A percentile compares a stretch with the other conserved stretches of the same genome.
Evolutionary conservation across 2,888 invertebrate genomes (phyloP).

Genomic region (Electrophaes corylata): DNA sequence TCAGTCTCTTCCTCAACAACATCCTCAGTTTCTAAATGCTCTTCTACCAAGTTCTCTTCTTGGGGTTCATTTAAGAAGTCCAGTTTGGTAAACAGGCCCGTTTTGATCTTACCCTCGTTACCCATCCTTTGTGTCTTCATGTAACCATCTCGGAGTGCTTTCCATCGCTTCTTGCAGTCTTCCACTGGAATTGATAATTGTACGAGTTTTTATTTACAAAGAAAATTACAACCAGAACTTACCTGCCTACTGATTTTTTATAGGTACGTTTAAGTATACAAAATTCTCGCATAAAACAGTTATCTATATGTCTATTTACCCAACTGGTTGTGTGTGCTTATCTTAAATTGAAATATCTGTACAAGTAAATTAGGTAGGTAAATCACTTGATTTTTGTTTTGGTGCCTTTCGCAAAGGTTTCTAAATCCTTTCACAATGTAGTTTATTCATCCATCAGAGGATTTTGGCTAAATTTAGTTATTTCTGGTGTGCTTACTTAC

Average conservation of each 20-base stretch:
- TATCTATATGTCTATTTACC: too few species aligned
- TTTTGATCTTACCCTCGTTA: slow-evolving; percentile 64
- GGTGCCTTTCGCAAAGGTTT: not conserved
- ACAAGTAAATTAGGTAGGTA: not conserved
- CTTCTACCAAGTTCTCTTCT: slow-evolving; percentile 41
- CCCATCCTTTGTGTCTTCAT: slow-evolving; percentile 76
- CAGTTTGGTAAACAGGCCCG: slow-evolving; percentile 67
- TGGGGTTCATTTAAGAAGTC: slow-evolving; percentile 61
- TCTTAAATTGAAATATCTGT: not conserved
- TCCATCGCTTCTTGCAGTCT: slow-evolving; percentile 84
- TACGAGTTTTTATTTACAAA: not conserved
- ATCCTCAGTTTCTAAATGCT: slow-evolving; percentile 42
- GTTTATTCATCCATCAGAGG: too few species aligned
- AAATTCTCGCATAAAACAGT: too few species aligned
- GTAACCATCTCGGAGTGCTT: slow-evolving; percentile 81
- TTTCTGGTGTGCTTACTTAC: not conserved
- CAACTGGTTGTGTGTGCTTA: too few species aligned
- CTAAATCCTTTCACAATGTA: too few species aligned
- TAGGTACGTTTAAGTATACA: too few species aligned
- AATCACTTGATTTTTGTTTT: not conserved
- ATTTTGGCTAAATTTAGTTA: not conserved
- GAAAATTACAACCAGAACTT: not conserved
- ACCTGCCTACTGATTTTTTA: too few species aligned
- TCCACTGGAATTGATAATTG: slow-evolving; percentile 66
- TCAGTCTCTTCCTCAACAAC: slow-evolving; percentile 45